phyloP scores from a whole-genome alignment of 2,113 vertebrate species.

The Pan troglodytes region NHGRI_mPanTro3-v2.1_pri NC_072421.2:140648501-140649000 shows the following conservation, averaged over 20 bases:
- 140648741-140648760: not conserved
- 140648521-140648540: not conserved
- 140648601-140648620: not conserved
- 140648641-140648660: not conserved
- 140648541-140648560: not conserved
- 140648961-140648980: not conserved
- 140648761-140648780: not conserved
- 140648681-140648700: not conserved
- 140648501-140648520: not conserved
- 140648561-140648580: not conserved
- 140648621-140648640: not conserved
- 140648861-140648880: not conserved
- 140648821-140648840: not conserved
- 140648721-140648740: not conserved
- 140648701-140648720: not conserved
- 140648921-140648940: not conserved
- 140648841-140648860: not conserved
- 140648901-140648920: not conserved
- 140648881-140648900: constrained; percentile 4
- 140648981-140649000: not conserved
- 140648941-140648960: not conserved
- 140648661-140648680: not conserved
- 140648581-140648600: not conserved
- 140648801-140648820: not conserved
- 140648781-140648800: not conserved